Base-by-base conservation (phyloP, 2,888 invertebrate genomes). In the Esperia sulphurella region DNA sequence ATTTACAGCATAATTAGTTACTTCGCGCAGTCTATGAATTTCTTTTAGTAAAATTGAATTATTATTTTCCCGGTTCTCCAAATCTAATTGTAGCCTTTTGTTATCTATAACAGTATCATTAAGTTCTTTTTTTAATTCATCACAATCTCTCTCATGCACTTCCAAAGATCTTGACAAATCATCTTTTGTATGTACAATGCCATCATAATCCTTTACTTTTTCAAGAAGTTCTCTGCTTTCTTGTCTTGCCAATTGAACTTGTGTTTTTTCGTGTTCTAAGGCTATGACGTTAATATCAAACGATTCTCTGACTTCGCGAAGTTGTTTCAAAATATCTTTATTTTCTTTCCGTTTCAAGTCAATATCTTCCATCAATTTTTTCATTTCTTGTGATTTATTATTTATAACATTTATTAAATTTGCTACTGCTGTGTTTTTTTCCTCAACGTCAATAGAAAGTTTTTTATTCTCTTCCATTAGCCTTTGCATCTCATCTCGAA, bases 201-300 rank as follows among this genome's bases (percentile, higher is more conserved):
- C 58, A 50, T 74, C 64, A 49, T 71, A 73, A 53, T 71, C 60
- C 59, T 71, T 77, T 3, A 79, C 59, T 58, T 70, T 79, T 48
- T 75, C 57, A 12, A 83, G 52, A 50, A 85, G 52, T 50, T 80
- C 77, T 52, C 72, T 59, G 57, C 84, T 86, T 62, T 87, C 82
- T 55, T 70, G 68, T 54, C 62, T 73, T 10, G 75, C 77, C 49
- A 78, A 43, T 33, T 77, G 61, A 10, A 67, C 66, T 47, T 71
- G 53, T 43, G 56, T 49, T 52, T 76, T 82, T 66, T 85, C 81
- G 52, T 57, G 71, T 54, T 80, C 69, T 50, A 81, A 58, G 33
- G 54, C 46, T 14, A 50, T 43, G 10, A 81, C 45, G 51, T 64
- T 75, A 43, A 52, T 60, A 30, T 71, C 60, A 54, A 71, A 81